Conservation (phyloP, 2,113 vertebrate genomes). For the Amblyopsis rosae region DNA sequence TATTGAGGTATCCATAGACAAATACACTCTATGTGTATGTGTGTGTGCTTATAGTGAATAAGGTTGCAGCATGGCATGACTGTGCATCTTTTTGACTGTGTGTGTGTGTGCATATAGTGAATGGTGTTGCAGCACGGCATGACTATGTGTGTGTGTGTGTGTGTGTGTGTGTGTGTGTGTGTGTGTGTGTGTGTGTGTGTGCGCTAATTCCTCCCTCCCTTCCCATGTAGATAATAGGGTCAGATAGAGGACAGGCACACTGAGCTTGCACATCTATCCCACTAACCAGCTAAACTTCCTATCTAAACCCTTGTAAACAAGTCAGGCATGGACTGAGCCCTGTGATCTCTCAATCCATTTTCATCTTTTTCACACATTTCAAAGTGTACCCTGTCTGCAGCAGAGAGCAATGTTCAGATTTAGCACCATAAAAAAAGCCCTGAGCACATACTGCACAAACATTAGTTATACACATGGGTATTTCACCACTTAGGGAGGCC, state of each 20-base stretch:
- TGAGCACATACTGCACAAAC: constrained; percentile 20
- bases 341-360: background rate
- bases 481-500: constrained; percentile 5
- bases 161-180: background rate
- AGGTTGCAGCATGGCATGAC: background rate
- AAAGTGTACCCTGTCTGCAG: constrained; percentile 13
- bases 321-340: too few species aligned
- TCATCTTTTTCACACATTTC: constrained; percentile 30
- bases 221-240: background rate
- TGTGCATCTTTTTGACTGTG: background rate
- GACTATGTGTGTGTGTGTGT: background rate
- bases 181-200: background rate
- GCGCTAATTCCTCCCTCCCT: constrained; percentile 6
- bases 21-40: background rate
- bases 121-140: background rate
- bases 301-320: constrained; percentile 16
- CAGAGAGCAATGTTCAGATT: constrained; percentile 36
- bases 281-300: constrained; percentile 5
- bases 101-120: background rate
- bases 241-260: constrained; percentile 14
- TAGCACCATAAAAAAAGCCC: constrained; percentile 29
- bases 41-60: background rate
- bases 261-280: background rate
- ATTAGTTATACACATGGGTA: constrained; percentile 34
- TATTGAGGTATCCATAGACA: too few species aligned